Base-by-base conservation (phyloP, 2,888 invertebrate species). In the Congeria kusceri region DNA sequence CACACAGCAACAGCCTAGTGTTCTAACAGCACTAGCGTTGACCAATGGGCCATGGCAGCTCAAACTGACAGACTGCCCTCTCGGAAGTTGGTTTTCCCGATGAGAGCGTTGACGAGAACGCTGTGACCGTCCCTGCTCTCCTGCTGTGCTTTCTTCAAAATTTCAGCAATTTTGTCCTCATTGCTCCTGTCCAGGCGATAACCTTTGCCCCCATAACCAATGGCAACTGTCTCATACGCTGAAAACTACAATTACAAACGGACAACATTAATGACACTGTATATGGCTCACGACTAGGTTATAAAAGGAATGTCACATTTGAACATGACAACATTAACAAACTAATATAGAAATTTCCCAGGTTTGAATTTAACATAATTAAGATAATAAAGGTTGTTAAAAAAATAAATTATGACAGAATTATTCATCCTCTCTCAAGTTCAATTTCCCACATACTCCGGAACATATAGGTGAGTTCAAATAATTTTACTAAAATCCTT, bases 61-160 rank as follows among this genome's bases (percentile, higher is more conserved):
- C 83, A 95, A 4, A 95, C 95, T 53, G 95, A 95, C 77, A 95
- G 94, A 84, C 95, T 95, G 63, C 95, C 95, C 78, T 95, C 95
- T 53, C 95, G 91, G 92, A 95, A 95, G 83, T 94, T 94, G 11
- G 95, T 95, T 86, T 94, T 95, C 11, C 95, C 95, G 83, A 95
- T 95, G 15, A 95, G 88, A 28, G 93, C 94, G 91, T 95, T 95
- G 66, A 95, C 89, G 3, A 95, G 90, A 2, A 95, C 94, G 78
- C 94, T 94, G 63, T 93, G 87, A 28, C 94, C 94, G 4, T 90
- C 81, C 47, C 89, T 85, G 72, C 88, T 90, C 13, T 89, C 83
- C 28, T 92, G 86, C 44, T 93, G 86, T 1, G 94, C 94, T 66
- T 93, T 89, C 56, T 89, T 77, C 29, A 94, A 82, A 9, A 93